Percentiles rank a stretch among this genome's conserved stretches.
Evolutionary conservation across 1,140 invertebrate genomes (phyloP).

Genomic region (Artemia franciscana): DNA sequence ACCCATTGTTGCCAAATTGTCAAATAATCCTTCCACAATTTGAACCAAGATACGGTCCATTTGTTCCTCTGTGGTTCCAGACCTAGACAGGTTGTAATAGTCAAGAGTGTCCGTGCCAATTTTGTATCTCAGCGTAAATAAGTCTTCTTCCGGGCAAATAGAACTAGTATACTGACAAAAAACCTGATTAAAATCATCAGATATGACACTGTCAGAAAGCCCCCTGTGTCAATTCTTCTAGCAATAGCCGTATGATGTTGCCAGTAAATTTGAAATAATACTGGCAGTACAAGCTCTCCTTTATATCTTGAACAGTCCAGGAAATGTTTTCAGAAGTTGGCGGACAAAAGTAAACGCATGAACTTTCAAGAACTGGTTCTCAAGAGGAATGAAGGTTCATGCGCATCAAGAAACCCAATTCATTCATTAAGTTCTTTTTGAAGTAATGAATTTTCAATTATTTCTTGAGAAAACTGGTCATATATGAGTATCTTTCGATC

Average conservation of each 20-base stretch:
- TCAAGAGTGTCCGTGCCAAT: conserved; percentile 58
- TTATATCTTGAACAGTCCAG: conserved; percentile 63
- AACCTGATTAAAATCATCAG: conserved; percentile 22
- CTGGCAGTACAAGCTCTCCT: conserved; percentile 71
- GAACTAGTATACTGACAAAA: conserved; percentile 97
- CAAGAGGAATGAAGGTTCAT: conserved; percentile 77
- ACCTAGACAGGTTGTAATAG: conserved; percentile 84
- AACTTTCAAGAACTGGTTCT: conserved; percentile 90
- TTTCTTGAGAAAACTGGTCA: no score
- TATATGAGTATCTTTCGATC: no score
- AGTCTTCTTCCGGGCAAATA: conserved; percentile 90
- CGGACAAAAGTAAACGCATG: conserved; percentile 91
- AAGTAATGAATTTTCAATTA: no score
- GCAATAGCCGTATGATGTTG: conserved; percentile 71
- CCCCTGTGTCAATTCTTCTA: conserved; percentile 83
- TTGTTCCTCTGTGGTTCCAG: conserved; percentile 82
- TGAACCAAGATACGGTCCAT: conserved; percentile 83
- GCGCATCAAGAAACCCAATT: no score
- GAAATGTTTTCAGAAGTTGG: conserved; percentile 92
- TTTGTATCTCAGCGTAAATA: conserved; percentile 82
- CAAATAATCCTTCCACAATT: conserved; percentile 89
- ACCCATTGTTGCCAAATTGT: conserved; percentile 85
- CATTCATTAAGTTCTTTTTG: no score
- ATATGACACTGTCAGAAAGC: conserved; percentile 25
- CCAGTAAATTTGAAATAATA: conserved; percentile 97